Base-by-base conservation (phyloP, 2,888 invertebrate species). In the Chloroclysta siterata region DNA sequence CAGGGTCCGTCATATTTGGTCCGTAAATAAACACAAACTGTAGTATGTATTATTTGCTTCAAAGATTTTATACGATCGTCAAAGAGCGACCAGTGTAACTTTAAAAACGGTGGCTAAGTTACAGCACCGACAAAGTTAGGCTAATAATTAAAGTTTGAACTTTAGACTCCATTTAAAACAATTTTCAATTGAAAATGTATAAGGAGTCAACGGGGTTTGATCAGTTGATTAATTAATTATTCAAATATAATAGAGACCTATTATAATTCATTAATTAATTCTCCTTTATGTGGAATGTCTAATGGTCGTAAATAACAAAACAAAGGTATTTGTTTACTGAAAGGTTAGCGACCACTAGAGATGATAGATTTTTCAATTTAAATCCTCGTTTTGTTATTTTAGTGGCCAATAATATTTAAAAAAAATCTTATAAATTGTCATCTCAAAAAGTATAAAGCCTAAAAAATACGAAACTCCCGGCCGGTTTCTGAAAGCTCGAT, bases 181-280 rank as follows among this genome's bases (percentile, higher is more conserved):
- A 48, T 42, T 52, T 42, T 51, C 46, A 42, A 59, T 64, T 61
- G 36, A 63, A 66, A 51, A 53, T 53, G n/a, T 60, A 63, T 60
- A 63, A 15, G 41, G 53, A 13, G 36, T 54, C 33, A 51, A 53
- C 55, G 15, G 17, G 53, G 46, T 51, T 56, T 33, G 44, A 56
- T 62, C 39, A 7, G 15, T 15, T 41, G 29, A 53, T 48, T 47
- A 42, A 54, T 50, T 60, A 60, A 48, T 54, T 50, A 54, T 4
- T 33, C 51, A 58, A 44, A 42, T 39, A 39, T 39, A 39, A 39
- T 39, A 39, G 28, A 33, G 3, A 4, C 33, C 15, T 39, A 13
- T 52, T 36, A 0, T 17, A 22, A 1, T 22, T 22, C 2, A 22
- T 22, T 22, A 3, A 22, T 22, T 22, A 22, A n/a, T n/a, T n/a